phyloP scores from a whole-genome alignment of 2,888 invertebrate species.

The Callosobruchus maculatus region DNA sequence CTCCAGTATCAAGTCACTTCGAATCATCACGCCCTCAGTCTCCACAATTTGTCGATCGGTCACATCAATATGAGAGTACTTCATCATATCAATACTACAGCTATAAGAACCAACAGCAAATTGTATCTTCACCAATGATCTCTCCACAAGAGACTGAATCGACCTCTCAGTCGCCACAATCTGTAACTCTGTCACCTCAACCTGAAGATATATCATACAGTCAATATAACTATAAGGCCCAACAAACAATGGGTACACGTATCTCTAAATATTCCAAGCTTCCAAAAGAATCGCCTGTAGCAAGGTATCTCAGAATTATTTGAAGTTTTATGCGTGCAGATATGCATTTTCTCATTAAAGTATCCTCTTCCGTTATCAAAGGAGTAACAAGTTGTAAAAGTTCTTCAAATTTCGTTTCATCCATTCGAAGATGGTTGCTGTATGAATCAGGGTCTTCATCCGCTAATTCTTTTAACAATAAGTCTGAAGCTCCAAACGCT shows the following conservation, averaged over 20 bases:
- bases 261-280: slow-evolving; percentile 1
- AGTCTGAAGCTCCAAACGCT: not conserved
- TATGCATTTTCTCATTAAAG: slow-evolving; percentile 1
- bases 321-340: not conserved
- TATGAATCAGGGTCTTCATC: not conserved
- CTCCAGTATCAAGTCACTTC: too few species aligned
- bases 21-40: slow-evolving; percentile 1
- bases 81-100: not conserved
- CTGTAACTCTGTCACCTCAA: too few species aligned
- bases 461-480: not conserved
- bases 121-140: not conserved
- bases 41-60: not conserved
- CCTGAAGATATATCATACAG: not conserved
- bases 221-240: not conserved
- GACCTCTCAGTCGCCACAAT: too few species aligned
- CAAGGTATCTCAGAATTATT: slow-evolving; percentile 2
- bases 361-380: slow-evolving; percentile 1
- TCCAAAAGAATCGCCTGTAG: slow-evolving; percentile 1
- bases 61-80: not conserved
- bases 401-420: not conserved
- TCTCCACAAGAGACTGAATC: not conserved
- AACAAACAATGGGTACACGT: too few species aligned
- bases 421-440: not conserved
- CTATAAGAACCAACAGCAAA: not conserved
- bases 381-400: slow-evolving; percentile 1